Conservation (phyloP, 2,888 invertebrate genomes). For the Pollenia amentaria region DNA sequence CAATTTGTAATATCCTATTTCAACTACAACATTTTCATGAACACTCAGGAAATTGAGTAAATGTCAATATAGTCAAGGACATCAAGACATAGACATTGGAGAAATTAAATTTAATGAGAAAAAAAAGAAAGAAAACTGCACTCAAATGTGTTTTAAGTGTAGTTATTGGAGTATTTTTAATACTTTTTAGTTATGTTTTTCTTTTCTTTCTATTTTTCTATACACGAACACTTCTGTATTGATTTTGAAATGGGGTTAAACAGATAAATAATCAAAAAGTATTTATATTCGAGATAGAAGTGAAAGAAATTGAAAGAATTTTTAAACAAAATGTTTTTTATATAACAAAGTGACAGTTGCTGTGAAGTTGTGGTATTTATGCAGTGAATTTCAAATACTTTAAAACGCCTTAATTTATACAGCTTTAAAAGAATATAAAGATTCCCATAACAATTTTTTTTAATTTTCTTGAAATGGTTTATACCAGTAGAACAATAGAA, state of each 20-base stretch:
- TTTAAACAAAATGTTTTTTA: neutral
- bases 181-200: neutral
- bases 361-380: neutral
- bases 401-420: neutral
- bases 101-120: conserved; percentile 6
- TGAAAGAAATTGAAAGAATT: no score
- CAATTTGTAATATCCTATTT: conserved; percentile 71
- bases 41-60: conserved; percentile 73
- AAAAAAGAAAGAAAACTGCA: neutral
- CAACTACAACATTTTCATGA: conserved; percentile 63
- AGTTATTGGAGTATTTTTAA: no score
- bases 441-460: neutral
- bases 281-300: no score
- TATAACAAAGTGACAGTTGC: neutral
- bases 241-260: conserved; percentile 21
- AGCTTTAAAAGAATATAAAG: neutral
- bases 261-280: neutral
- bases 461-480: neutral
- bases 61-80: conserved; percentile 69
- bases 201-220: neutral
- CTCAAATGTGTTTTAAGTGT: neutral
- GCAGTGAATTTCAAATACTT: neutral
- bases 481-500: no score
- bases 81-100: conserved; percentile 41
- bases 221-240: neutral